A percentile compares a stretch with the other conserved stretches of the same genome.
Evolutionary conservation across 2,797 vertebrate species (phyloP).

Genomic region (Gymnocypris eckloni): DNA sequence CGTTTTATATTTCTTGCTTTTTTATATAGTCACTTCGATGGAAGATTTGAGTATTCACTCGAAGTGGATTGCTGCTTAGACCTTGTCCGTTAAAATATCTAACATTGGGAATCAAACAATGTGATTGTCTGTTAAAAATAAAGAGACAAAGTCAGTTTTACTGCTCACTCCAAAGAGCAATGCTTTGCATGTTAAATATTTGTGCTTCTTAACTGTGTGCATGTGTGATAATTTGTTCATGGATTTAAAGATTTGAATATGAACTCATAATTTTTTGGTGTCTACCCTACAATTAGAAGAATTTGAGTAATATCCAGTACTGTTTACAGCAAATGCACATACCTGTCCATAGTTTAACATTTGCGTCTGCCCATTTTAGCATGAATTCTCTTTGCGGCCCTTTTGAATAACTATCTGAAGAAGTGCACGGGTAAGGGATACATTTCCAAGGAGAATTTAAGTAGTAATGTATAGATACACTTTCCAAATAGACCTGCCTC

Average conservation of each 20-base stretch:
- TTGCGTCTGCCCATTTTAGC: background rate
- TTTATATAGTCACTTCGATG: conserved; percentile 70
- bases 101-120: conserved; percentile 25
- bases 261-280: background rate
- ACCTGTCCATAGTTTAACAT: background rate
- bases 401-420: background rate
- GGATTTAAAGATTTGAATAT: conserved; percentile 39
- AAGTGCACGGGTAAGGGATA: background rate
- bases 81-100: background rate
- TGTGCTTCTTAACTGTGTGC: conserved; percentile 74
- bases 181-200: conserved; percentile 77
- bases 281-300: background rate
- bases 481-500: background rate
- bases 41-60: conserved; percentile 7
- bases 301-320: too few species aligned
- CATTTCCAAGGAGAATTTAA: background rate
- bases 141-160: background rate
- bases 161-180: conserved; percentile 72
- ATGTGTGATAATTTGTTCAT: conserved; percentile 75
- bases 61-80: background rate
- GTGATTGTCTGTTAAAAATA: background rate
- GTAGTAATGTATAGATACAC: background rate
- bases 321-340: background rate
- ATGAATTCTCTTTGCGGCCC: background rate
- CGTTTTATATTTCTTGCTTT: conserved; percentile 74